phyloP scores from a whole-genome alignment of 2,113 vertebrate genomes.

The Capreolus pygargus region DNA sequence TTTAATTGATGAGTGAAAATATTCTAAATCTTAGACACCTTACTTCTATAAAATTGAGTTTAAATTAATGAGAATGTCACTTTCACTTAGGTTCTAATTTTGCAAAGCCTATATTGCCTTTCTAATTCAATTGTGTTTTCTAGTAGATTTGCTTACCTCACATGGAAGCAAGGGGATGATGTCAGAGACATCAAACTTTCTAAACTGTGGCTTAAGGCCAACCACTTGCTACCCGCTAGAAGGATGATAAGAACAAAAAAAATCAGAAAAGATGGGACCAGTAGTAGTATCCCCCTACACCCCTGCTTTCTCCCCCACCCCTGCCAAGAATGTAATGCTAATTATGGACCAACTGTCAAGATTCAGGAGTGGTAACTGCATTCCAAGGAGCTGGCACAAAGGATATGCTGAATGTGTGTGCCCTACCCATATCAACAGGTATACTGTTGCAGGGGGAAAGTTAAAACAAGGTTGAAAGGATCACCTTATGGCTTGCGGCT shows the following conservation, averaged over 20 bases:
- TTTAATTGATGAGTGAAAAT: neutral
- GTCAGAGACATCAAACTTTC: neutral
- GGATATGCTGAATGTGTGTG: neutral
- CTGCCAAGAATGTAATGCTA: constrained; percentile 11
- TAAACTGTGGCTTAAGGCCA: neutral
- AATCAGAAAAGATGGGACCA: neutral
- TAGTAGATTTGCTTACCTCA: neutral
- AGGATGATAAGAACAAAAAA: neutral
- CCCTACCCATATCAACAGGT: neutral
- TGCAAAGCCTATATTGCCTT: neutral
- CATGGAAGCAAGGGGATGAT: neutral
- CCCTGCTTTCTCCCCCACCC: neutral
- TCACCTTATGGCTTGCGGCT: neutral
- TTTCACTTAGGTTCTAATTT: neutral
- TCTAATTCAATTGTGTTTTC: neutral
- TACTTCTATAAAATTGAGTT: neutral
- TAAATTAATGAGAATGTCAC: neutral
- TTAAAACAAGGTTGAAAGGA: neutral
- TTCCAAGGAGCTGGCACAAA: neutral
- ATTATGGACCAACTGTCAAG: neutral
- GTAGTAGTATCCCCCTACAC: neutral
- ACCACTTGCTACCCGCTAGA: neutral
- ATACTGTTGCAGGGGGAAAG: neutral
- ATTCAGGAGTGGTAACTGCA: neutral
- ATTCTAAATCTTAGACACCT: neutral